Evolutionary conservation across 2,797 vertebrate species (phyloP).

Genomic region (Galago senegalensis): DNA sequence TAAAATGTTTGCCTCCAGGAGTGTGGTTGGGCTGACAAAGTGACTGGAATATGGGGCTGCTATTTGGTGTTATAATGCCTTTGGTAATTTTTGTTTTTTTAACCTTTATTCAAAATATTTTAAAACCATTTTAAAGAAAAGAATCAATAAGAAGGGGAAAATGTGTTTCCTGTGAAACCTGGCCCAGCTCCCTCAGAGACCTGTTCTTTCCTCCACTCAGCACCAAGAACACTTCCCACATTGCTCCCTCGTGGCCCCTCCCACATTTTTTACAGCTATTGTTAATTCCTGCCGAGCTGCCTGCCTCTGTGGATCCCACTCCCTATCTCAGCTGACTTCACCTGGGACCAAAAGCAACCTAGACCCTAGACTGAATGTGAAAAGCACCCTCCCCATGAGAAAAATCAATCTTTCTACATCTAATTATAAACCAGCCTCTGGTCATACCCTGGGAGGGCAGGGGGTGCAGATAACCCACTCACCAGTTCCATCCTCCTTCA

Average conservation of each 20-base stretch:
- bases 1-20: conserved; percentile 22
- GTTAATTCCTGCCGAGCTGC: neutral
- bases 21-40: neutral
- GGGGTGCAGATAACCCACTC: neutral
- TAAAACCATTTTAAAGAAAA: conserved; percentile 42
- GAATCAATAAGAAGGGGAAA: neutral
- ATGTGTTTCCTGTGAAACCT: neutral
- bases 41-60: neutral
- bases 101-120: conserved; percentile 18
- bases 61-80: neutral
- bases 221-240: neutral
- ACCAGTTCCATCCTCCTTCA: neutral
- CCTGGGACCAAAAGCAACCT: neutral
- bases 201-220: neutral
- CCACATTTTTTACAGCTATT: neutral
- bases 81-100: conserved; percentile 28
- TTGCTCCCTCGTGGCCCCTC: neutral
- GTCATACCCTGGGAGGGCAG: neutral
- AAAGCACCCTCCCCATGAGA: neutral
- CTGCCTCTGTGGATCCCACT: neutral
- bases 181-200: neutral
- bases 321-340: neutral
- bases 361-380: neutral
- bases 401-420: neutral
- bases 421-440: neutral